phyloP scores from a whole-genome alignment of 1,140 invertebrate genomes.

The Drosophila arizonae region DNA sequence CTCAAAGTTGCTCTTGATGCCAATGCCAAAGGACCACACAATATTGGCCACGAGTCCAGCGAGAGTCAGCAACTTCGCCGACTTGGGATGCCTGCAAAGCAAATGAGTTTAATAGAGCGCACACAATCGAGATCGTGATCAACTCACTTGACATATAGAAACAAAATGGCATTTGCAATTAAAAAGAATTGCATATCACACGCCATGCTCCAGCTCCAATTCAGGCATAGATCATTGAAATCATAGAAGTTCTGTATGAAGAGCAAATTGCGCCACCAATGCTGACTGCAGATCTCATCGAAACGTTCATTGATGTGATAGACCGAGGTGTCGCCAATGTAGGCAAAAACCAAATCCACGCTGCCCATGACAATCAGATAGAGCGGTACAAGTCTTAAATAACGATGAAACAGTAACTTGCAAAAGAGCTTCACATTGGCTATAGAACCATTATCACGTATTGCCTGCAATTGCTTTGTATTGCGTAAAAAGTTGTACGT shows the following conservation, averaged over 20 bases:
- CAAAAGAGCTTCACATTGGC: slow-evolving; percentile 71
- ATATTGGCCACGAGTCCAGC: slow-evolving; percentile 52
- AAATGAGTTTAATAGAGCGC: background rate
- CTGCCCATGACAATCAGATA: slow-evolving; percentile 84
- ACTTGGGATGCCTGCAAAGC: slow-evolving; percentile 50
- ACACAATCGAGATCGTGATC: no score
- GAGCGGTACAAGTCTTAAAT: slow-evolving; percentile 83
- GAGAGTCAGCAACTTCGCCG: slow-evolving; percentile 42
- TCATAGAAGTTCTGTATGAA: slow-evolving; percentile 86
- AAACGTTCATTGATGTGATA: slow-evolving; percentile 83
- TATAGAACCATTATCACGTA: slow-evolving; percentile 57
- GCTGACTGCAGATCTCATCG: slow-evolving; percentile 83
- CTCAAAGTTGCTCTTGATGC: slow-evolving; percentile 62
- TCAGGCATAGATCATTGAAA: slow-evolving; percentile 86
- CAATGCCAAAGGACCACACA: slow-evolving; percentile 62
- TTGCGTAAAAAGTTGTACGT: slow-evolving; percentile 81
- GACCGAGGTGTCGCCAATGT: slow-evolving; percentile 83
- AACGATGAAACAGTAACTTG: slow-evolving; percentile 77
- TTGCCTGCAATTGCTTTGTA: slow-evolving; percentile 57
- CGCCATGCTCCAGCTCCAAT: slow-evolving; percentile 92
- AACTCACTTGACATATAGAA: slow-evolving; percentile 84
- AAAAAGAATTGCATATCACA: slow-evolving; percentile 92
- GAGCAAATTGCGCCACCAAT: slow-evolving; percentile 87
- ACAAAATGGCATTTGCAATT: slow-evolving; percentile 84
- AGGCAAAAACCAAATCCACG: slow-evolving; percentile 83